Base-by-base conservation (phyloP, 2,888 invertebrate species). In the Ganaspis brasiliensis region DNA sequence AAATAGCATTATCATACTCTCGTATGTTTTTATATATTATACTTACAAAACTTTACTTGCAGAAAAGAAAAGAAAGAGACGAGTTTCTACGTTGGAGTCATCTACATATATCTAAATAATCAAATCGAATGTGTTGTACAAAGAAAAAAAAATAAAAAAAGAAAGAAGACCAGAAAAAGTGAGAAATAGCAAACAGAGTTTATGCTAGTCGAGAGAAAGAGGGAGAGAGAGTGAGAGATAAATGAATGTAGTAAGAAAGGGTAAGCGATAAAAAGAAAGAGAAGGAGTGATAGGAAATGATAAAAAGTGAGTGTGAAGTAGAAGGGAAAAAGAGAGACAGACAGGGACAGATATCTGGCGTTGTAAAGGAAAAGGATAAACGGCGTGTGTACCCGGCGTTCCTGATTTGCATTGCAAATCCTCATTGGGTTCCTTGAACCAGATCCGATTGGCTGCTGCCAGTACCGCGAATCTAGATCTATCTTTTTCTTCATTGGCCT, bases 381-480 rank as follows among this genome's bases (percentile, higher is more conserved):
- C 85, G 85, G 85, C 82, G 87, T 85, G 87, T 87, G 84, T 82
- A 83, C 80, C 81, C 78, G 67, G 82, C 79, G 79, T 81, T 80
- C 83, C 87, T 89, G 79, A 87, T 91, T 91, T 91, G 89, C 90
- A 90, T 86, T 91, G 91, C 90, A 91, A 91, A 91, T 91, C 84
- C 80, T 84, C 87, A 85, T 86, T 86, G 89, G 89, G 90, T 91
- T 91, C 91, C 91, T 91, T 91, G 91, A 91, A 91, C 91, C 90
- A 91, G 89, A 91, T 91, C 89, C 90, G 90, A 91, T 91, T 90
- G 91, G 89, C 87, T 87, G 86, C 83, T 84, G 85, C 87, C 87
- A 85, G 84, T 89, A 89, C 89, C 88, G 89, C 88, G 89, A 91
- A 91, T 91, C 91, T 90, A 90, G 90, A 90, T 91, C 91, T 88